These are phyloP conservation scores for Nephila pilipes DNA, from an alignment of 1,140 invertebrate genomes.

Conservation along the genomic window DNA sequence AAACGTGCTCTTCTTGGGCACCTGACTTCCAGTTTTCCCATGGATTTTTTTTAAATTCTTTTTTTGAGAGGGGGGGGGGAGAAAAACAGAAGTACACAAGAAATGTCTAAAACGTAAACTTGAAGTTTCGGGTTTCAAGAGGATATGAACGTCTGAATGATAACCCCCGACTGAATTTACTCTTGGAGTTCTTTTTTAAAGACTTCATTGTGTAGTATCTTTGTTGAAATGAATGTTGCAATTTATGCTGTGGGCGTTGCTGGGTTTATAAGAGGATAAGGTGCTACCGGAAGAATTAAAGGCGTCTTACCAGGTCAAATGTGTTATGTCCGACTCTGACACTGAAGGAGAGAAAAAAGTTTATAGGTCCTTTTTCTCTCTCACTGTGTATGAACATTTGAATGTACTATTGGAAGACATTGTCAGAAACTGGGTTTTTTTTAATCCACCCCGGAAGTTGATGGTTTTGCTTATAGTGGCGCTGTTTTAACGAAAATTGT, in stretches of 20 bases:
- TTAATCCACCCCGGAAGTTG: no score
- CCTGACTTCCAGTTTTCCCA: constrained; percentile 61
- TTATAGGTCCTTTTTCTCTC: not conserved
- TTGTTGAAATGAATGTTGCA: constrained; percentile 6
- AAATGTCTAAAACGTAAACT: constrained; percentile 53
- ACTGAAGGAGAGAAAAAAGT: no score
- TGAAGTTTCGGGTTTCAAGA: constrained; percentile 60
- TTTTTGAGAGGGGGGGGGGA: not conserved
- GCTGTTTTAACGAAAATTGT: no score
- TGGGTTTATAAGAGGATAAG: not conserved
- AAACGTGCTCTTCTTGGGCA: constrained; percentile 32
- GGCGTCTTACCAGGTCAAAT: not conserved
- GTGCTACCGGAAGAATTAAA: constrained; percentile 2
- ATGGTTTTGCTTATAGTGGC: no score
- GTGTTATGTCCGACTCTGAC: not conserved
- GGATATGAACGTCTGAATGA: constrained; percentile 36
- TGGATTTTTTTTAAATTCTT: constrained; percentile 50
- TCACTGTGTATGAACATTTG: not conserved
- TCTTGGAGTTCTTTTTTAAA: constrained; percentile 11
- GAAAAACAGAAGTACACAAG: not conserved
- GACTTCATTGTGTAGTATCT: constrained; percentile 43
- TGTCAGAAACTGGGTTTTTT: not conserved
- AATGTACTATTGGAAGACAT: not conserved
- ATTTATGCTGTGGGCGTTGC: constrained; percentile 56
- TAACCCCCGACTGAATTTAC: not conserved